Evolutionary conservation across 2,888 invertebrate genomes (phyloP).

Genomic region (Thera obeliscata): DNA sequence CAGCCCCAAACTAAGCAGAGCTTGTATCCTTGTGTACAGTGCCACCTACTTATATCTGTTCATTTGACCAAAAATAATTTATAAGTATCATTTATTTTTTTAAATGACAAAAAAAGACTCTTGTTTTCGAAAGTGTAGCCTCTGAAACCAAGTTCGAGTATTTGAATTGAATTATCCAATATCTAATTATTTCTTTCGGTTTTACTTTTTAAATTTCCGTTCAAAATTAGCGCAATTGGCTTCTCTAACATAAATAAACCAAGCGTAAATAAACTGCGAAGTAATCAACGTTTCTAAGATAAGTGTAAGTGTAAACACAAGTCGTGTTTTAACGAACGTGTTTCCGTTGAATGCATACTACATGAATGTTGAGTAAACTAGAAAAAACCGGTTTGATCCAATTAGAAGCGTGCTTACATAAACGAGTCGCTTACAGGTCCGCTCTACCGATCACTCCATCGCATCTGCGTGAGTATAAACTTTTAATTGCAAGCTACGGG

Average conservation of each 20-base stretch:
- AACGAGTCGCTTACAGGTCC: slow-evolving; percentile 59
- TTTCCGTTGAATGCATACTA: slow-evolving; percentile 37
- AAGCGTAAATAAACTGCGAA: not conserved
- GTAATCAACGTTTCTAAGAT: slow-evolving; percentile 3
- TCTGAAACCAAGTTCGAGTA: no score
- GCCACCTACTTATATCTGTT: no score
- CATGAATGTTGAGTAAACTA: slow-evolving; percentile 21
- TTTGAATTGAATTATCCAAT: no score
- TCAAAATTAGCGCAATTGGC: not conserved
- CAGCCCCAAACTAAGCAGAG: no score
- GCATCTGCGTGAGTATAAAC: slow-evolving; percentile 54
- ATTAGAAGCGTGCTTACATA: slow-evolving; percentile 60
- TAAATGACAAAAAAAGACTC: no score
- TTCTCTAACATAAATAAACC: not conserved
- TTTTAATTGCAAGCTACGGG: slow-evolving; percentile 61
- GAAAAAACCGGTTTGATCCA: slow-evolving; percentile 50
- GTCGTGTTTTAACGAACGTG: slow-evolving; percentile 34
- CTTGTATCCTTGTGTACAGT: no score
- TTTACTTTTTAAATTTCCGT: no score
- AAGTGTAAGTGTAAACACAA: slow-evolving; percentile 12
- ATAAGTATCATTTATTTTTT: no score
- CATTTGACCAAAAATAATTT: no score
- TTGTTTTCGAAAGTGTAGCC: no score
- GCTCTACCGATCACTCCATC: slow-evolving; percentile 54
- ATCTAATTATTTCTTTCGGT: no score